Base-by-base conservation (phyloP, 2,113 vertebrate genomes). In the Pomatostomus ruficeps region DNA sequence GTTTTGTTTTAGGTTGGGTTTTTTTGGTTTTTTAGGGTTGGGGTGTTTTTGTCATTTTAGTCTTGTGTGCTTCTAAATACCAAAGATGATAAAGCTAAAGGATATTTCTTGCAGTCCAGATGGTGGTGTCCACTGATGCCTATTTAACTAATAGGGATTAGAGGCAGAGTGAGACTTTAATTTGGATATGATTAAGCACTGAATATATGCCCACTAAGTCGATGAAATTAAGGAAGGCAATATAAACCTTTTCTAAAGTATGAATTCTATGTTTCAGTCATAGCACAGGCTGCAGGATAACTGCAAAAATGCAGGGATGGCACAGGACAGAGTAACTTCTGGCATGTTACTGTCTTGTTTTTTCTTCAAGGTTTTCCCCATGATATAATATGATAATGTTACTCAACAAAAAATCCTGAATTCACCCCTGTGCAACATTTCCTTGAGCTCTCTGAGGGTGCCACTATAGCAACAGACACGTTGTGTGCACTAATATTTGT, bases 1-100 rank as follows among this genome's bases (percentile, higher is more conserved):
- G 9, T 12, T 38, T 58, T 63, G 31, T 58, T 71, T 71, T 24
- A 10, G 11, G 12, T 20, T 62, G 29, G 8, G 5, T 4, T 48
- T 46, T 59, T 11, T 19, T 46, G 26, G 25, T n/a, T 31, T 62
- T 74, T 43, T 14, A 5, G 13, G 43, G 4, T 5, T 42, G n/a
- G n/a, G n/a, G n/a, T 45, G 18, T n/a, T 11, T 15, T 79, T 79
- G 57, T 89, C 49, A 45, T 81, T 96, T 96, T 26, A 95, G 46
- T 78, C 91, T 81, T 84, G 14, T 91, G 76, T 93, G 78, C 87
- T 92, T 89, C 73, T 95, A 96, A 96, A 95, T 96, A 97, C 75
- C 91, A 96, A 92, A 94, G 59, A 94, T 63, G 87, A 95, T 89
- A 90, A 95, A 91, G 74, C 81, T 85, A 63, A 88, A 95, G 92